Percentiles rank a stretch among this genome's conserved stretches.
Conservation (phyloP, 2,888 invertebrate species). For the Thera britannica region DNA sequence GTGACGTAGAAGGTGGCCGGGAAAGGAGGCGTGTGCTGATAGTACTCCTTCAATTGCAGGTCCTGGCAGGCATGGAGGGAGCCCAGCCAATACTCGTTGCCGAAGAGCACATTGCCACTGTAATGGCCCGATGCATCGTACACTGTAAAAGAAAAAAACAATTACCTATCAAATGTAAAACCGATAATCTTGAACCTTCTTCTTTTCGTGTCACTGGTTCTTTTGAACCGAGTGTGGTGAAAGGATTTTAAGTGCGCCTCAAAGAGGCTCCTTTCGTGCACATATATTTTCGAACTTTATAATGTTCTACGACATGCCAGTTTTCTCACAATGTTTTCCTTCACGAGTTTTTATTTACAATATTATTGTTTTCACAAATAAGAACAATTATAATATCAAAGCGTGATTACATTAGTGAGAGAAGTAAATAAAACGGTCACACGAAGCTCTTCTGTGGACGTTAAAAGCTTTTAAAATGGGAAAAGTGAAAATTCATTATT, state of each 20-base stretch:
- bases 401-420: conserved; percentile 9
- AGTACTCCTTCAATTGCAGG: conserved; percentile 82
- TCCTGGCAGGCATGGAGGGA: conserved; percentile 89
- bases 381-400: conserved; percentile 5
- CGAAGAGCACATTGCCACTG: conserved; percentile 90
- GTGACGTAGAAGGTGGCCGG: conserved; percentile 86
- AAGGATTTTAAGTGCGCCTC: no score
- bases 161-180: background rate
- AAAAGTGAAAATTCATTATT: conserved; percentile 22
- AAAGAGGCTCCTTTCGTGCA: no score
- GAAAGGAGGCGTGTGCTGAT: conserved; percentile 85
- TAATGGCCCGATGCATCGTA: conserved; percentile 93
- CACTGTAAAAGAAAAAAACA: conserved; percentile 78
- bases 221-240: no score
- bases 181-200: background rate
- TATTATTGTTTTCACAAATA: no score
- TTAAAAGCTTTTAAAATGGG: conserved; percentile 29
- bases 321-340: no score
- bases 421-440: conserved; percentile 8
- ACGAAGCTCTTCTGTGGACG: conserved; percentile 15
- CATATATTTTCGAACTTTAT: no score
- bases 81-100: conserved; percentile 93
- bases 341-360: no score
- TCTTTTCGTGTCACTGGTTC: no score
- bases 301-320: no score